These are phyloP conservation scores for Apodemia mormo DNA, from an alignment of 2,888 invertebrate species.

Conservation along the genomic window DNA sequence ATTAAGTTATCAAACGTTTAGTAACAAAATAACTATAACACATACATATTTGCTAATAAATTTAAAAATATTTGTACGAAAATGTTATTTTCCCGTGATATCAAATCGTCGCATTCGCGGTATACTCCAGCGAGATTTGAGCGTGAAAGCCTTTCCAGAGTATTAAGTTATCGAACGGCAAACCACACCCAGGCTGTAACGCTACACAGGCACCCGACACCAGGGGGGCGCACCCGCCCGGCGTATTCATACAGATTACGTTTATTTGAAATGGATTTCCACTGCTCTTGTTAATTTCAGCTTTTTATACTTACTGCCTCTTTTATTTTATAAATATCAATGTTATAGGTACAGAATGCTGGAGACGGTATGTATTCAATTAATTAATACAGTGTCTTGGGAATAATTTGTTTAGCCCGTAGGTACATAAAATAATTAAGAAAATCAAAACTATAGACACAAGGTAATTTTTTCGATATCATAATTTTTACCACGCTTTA, in stretches of 20 bases:
- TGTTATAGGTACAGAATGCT: no score
- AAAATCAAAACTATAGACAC: no score
- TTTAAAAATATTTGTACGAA: no score
- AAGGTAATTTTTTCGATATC: no score
- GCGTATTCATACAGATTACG: slow-evolving; percentile 56
- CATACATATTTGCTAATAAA: no score
- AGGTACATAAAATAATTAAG: no score
- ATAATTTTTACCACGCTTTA: no score
- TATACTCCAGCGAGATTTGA: slow-evolving; percentile 72
- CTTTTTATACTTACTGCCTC: not conserved
- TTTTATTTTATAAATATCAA: not conserved
- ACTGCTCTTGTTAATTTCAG: slow-evolving; percentile 15
- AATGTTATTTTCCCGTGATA: slow-evolving; percentile 39
- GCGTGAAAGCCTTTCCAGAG: slow-evolving; percentile 80
- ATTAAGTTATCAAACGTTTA: no score
- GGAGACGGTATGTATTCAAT: no score
- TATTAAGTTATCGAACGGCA: slow-evolving; percentile 83
- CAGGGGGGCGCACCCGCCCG: slow-evolving; percentile 36
- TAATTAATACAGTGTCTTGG: no score
- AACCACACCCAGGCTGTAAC: slow-evolving; percentile 80
- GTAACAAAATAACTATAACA: no score
- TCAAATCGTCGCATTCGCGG: slow-evolving; percentile 50
- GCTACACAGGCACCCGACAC: slow-evolving; percentile 60
- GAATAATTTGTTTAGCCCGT: no score
- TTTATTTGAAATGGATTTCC: slow-evolving; percentile 44